Evolutionary conservation across 2,888 invertebrate species (phyloP).

Genomic region (Auanema sp.): DNA sequence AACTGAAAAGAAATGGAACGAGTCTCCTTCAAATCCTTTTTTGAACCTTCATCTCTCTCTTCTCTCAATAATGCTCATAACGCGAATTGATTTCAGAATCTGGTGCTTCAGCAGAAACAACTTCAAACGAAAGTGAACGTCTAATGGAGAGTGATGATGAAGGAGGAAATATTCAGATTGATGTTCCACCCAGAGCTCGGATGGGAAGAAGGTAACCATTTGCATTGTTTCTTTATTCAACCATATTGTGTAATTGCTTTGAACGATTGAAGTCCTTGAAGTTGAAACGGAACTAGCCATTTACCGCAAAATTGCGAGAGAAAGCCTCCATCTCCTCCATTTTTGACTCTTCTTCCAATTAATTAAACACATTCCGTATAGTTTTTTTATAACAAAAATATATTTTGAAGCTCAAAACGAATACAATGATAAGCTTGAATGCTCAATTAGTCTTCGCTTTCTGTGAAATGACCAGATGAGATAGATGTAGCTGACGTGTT

Average conservation of each 20-base stretch:
- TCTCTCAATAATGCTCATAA: no score
- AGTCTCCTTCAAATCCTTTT: no score
- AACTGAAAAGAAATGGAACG: no score
- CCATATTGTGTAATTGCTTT: not conserved
- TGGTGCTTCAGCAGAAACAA: conserved; percentile 35
- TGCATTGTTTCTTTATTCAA: not conserved
- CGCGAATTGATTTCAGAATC: conserved; percentile 12
- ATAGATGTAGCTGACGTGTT: no score
- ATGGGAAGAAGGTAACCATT: conserved; percentile 50
- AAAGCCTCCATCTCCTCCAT: not conserved
- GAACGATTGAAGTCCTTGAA: not conserved
- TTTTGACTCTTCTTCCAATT: not conserved
- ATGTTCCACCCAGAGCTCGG: conserved; percentile 46
- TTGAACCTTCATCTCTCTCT: no score
- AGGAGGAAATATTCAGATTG: conserved; percentile 45
- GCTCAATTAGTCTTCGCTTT: no score
- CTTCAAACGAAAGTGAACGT: conserved; percentile 50
- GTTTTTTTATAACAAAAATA: no score
- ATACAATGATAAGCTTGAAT: no score
- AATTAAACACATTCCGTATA: no score
- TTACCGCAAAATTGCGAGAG: not conserved
- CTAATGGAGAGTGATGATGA: conserved; percentile 58
- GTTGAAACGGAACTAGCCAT: not conserved
- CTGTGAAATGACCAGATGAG: no score
- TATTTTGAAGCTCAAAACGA: no score